Evolutionary conservation across 2,797 vertebrate species (phyloP).

Genomic region (Austrolebias charrua): DNA sequence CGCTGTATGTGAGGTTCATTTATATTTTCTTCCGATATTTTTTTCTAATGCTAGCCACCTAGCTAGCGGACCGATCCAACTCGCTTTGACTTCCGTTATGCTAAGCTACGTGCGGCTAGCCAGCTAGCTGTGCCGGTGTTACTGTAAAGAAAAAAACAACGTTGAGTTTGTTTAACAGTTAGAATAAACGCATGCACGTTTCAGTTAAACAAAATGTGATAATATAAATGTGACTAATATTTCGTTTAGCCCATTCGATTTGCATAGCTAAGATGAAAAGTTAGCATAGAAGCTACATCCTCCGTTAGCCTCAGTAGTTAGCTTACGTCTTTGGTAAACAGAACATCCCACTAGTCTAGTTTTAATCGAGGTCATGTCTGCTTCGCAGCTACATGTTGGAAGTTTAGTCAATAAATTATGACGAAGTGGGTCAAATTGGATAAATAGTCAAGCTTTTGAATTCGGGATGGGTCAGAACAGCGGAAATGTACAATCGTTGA

Average conservation of each 20-base stretch:
- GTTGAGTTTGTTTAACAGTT: not conserved
- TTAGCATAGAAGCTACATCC: slow-evolving; percentile 5
- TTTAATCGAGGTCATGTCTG: slow-evolving; percentile 10
- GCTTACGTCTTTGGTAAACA: slow-evolving; percentile 65
- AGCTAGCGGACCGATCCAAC: slow-evolving; percentile 50
- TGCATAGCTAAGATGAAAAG: not conserved
- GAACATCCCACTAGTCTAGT: slow-evolving; percentile 11
- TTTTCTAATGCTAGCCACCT: slow-evolving; percentile 38
- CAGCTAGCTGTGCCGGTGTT: slow-evolving; percentile 39
- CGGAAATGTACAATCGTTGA: slow-evolving; percentile 51
- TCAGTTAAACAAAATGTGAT: not conserved
- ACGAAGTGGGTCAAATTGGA: not conserved
- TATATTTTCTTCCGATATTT: slow-evolving; percentile 28
- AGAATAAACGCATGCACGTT: not conserved
- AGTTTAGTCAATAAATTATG: rapidly evolving
- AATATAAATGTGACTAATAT: not conserved
- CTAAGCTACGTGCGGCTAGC: slow-evolving; percentile 46
- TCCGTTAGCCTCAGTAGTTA: slow-evolving; percentile 39
- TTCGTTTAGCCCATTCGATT: rapidly evolving
- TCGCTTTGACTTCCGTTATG: slow-evolving; percentile 67
- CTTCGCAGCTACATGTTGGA: not conserved
- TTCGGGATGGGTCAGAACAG: slow-evolving; percentile 35
- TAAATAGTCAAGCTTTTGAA: slow-evolving; percentile 8
- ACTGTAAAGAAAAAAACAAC: not conserved
- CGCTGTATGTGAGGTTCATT: not conserved